Base-by-base conservation (phyloP, 2,797 vertebrate genomes). In the Alcedo quadribrachys region DNA sequence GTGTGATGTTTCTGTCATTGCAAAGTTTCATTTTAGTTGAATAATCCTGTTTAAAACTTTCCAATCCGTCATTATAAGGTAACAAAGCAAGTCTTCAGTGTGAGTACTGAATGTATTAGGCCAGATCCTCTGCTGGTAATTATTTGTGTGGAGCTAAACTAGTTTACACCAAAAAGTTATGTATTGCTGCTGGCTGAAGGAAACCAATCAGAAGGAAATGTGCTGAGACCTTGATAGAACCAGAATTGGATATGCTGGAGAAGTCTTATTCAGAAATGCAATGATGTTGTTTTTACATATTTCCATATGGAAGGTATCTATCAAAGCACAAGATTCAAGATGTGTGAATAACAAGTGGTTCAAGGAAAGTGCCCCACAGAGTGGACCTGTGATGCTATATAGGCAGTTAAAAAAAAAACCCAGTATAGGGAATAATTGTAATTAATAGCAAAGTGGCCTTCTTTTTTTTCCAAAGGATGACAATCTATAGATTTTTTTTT, bases 21-120 rank as follows among this genome's bases (percentile, higher is more conserved):
- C 61, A 89, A 75, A 79, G 66, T 85, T 93, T 91, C 67, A 1
- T 92, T 94, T 96, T 81, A 90, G 83, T 92, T n/a, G 71, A 70
- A 88, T 71, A 94, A 90, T 89, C 65, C 90, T 74, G 71, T 68
- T 95, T 93, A 80, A 92, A 85, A 87, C 73, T 80, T 69, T 32
- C 27, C 46, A 17, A n/a, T 75, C 89, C 80, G 30, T 54, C 65
- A 3, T 30, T 55, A 58, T 18, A 67, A 80, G 73, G 66, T 71
- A 93, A 15, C 61, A 30, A 16, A 16, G 76, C n/a, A 33, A 67
- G 79, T 12, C 73, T 61, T 20, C 1, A 37, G 50, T 80, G 76
- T 62, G 69, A 63, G 15, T 19, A 10, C 3, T 48, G 40, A 89
- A 68, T 74, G 20, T 58, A 40, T 86, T 92, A 91, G 75, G 61